A percentile compares a stretch with the other conserved stretches of the same genome.
These are phyloP conservation scores for Aphelenchoides besseyi DNA, from an alignment of 1,140 invertebrate species.

Conservation along the genomic window DNA sequence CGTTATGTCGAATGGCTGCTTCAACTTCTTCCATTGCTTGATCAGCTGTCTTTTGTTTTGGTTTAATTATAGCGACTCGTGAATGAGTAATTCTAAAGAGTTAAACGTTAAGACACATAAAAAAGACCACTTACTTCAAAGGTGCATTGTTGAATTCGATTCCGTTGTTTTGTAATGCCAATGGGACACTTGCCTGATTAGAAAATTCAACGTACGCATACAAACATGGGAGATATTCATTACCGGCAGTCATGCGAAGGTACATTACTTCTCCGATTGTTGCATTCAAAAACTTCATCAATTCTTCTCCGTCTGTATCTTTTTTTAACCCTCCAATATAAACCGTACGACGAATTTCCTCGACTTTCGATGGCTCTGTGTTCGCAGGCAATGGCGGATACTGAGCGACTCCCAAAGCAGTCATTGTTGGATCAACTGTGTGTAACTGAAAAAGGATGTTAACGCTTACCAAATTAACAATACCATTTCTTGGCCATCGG, in stretches of 20 bases:
- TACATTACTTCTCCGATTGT: slow-evolving; percentile 74
- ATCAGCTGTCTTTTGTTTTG: slow-evolving; percentile 59
- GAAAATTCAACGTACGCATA: slow-evolving; percentile 84
- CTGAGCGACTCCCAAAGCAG: slow-evolving; percentile 76
- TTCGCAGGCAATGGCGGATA: slow-evolving; percentile 88
- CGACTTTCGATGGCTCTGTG: slow-evolving; percentile 83
- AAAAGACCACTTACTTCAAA: slow-evolving; percentile 63
- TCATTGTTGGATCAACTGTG: slow-evolving; percentile 83
- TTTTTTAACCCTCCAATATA: slow-evolving; percentile 71
- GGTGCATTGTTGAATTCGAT: slow-evolving; percentile 70
- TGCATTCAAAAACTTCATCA: slow-evolving; percentile 58
- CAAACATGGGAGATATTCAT: slow-evolving; percentile 72
- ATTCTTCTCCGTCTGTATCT: slow-evolving; percentile 49
- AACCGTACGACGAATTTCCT: slow-evolving; percentile 88
- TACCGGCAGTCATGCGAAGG: slow-evolving; percentile 81
- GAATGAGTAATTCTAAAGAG: slow-evolving; percentile 60
- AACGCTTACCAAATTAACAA: not conserved
- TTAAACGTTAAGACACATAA: not conserved
- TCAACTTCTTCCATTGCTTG: slow-evolving; percentile 61
- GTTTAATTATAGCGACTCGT: slow-evolving; percentile 60
- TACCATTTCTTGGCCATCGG: slow-evolving; percentile 56
- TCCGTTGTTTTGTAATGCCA: slow-evolving; percentile 81
- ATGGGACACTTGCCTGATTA: slow-evolving; percentile 81
- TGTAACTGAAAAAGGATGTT: slow-evolving; percentile 68
- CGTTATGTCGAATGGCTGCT: slow-evolving; percentile 53